These are phyloP conservation scores for Cherax quadricarinatus DNA, from an alignment of 1,140 invertebrate species.

Conservation along the genomic window DNA sequence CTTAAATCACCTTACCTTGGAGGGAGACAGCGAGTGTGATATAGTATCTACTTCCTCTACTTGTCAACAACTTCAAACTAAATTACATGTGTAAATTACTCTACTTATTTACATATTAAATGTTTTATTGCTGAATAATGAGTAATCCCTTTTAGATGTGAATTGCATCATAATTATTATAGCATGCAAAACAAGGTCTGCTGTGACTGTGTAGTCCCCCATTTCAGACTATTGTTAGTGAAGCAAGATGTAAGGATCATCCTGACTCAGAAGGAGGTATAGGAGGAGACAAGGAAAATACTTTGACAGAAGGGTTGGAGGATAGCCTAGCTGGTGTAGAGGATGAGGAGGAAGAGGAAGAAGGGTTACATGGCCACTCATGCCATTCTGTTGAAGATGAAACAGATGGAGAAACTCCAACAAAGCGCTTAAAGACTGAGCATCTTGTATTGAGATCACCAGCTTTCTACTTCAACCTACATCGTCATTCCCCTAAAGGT, in stretches of 20 bases:
- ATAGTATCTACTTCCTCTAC: too few relatives aligned
- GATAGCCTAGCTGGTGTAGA: constrained; percentile 5
- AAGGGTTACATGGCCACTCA: constrained; percentile 2
- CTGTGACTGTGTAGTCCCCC: too few relatives aligned
- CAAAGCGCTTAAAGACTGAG: constrained; percentile 40
- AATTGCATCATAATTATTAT: too few relatives aligned
- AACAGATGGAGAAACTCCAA: constrained; percentile 23
- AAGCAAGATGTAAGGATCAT: constrained; percentile 37
- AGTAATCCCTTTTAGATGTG: too few relatives aligned
- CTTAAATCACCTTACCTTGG: too few relatives aligned
- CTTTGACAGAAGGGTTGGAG: constrained; percentile 18
- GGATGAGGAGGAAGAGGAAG: constrained; percentile 57
- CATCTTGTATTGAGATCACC: constrained; percentile 62
- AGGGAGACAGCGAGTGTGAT: too few relatives aligned
- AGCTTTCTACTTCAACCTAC: constrained; percentile 76
- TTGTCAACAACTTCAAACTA: too few relatives aligned
- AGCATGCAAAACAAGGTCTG: too few relatives aligned
- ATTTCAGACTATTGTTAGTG: constrained; percentile 52
- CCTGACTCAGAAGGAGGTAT: neutral
- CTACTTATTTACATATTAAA: too few relatives aligned
- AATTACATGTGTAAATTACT: too few relatives aligned
- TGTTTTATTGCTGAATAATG: too few relatives aligned
- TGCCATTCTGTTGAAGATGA: constrained; percentile 32
- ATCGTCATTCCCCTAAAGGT: constrained; percentile 75
- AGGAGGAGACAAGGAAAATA: constrained; percentile 51